phyloP scores from a whole-genome alignment of 2,888 invertebrate species.

The Tachina lurida region DNA sequence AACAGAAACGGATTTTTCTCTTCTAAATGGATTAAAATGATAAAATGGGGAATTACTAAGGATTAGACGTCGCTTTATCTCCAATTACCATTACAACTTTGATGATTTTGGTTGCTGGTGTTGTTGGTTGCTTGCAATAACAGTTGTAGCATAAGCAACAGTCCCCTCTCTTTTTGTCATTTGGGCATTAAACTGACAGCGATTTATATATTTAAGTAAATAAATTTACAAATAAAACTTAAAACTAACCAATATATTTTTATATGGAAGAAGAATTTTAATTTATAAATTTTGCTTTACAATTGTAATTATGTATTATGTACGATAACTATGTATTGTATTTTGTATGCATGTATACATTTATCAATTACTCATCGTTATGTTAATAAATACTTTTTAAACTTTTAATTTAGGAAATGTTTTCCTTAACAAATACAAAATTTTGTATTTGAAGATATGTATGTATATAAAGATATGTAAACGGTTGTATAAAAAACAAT shows the following conservation, averaged over 20 bases:
- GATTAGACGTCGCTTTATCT: slow-evolving; percentile 67
- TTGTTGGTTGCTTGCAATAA: slow-evolving; percentile 22
- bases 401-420: slow-evolving; percentile 27
- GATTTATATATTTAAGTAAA: slow-evolving; percentile 41
- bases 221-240: slow-evolving; percentile 64
- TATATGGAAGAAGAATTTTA: slow-evolving; percentile 39
- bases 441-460: slow-evolving; percentile 27
- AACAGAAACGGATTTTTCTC: slow-evolving; percentile 41
- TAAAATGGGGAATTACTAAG: slow-evolving; percentile 56
- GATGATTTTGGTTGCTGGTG: slow-evolving; percentile 60
- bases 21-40: slow-evolving; percentile 44
- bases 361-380: slow-evolving; percentile 40
- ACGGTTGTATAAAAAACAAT: slow-evolving; percentile 53
- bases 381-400: slow-evolving; percentile 22
- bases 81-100: slow-evolving; percentile 67
- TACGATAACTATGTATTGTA: slow-evolving; percentile 34
- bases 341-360: slow-evolving; percentile 41
- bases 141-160: slow-evolving; percentile 25
- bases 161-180: slow-evolving; percentile 49
- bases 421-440: slow-evolving; percentile 34
- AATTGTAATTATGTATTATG: slow-evolving; percentile 35
- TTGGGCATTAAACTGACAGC: slow-evolving; percentile 44
- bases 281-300: slow-evolving; percentile 48
- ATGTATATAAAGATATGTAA: background rate
- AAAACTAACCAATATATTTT: slow-evolving; percentile 66